Evolutionary conservation across 2,888 invertebrate genomes (phyloP).

Genomic region (Agonopterix arenella): DNA sequence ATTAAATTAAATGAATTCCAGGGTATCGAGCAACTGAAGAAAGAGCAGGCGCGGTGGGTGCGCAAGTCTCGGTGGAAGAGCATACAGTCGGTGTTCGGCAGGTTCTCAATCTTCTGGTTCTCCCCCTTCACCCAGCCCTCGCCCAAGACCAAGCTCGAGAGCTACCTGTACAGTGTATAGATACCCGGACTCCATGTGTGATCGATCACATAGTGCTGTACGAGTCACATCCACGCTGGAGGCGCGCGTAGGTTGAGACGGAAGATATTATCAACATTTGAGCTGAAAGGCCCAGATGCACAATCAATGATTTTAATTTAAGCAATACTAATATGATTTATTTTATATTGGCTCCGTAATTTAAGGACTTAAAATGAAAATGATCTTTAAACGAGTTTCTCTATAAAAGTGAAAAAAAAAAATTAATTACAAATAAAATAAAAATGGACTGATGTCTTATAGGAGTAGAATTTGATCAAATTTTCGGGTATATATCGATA

Average conservation of each 20-base stretch:
- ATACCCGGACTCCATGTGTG: slow-evolving; percentile 10
- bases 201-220: background rate
- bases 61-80: slow-evolving; percentile 96
- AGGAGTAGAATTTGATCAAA: too few relatives aligned
- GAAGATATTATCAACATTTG: background rate
- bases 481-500: too few relatives aligned
- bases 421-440: too few relatives aligned
- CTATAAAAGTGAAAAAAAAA: too few relatives aligned
- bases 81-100: slow-evolving; percentile 97
- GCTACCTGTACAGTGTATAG: slow-evolving; percentile 90
- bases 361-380: too few relatives aligned
- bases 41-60: slow-evolving; percentile 95
- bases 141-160: slow-evolving; percentile 85
- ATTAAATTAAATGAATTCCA: slow-evolving; percentile 44
- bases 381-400: too few relatives aligned
- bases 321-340: background rate
- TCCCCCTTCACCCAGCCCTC: slow-evolving; percentile 93
- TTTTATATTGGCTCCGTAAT: background rate
- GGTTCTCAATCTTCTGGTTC: slow-evolving; percentile 96
- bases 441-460: too few relatives aligned
- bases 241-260: too few relatives aligned
- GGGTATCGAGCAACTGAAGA: slow-evolving; percentile 98
- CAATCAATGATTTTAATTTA: background rate
- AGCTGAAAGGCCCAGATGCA: background rate
- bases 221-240: background rate